Base-by-base conservation (phyloP, 2,797 vertebrate genomes). In the Hylomyscus alleni region DNA sequence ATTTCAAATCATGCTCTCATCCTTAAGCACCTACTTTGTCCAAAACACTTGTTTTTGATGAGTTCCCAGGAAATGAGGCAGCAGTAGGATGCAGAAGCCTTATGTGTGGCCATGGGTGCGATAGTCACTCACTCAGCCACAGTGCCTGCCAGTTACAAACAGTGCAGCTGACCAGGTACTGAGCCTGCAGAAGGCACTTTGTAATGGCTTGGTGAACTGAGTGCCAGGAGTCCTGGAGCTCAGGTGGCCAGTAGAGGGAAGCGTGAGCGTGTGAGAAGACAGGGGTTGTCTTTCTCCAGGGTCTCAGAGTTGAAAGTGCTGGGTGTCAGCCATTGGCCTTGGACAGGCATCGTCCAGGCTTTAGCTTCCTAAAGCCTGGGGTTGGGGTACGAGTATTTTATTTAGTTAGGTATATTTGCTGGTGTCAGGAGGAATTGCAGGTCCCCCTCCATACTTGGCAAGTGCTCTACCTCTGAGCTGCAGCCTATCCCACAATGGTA, bases 21-120 rank as follows among this genome's bases (percentile, higher is more conserved):
- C 58, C n/a, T 52, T n/a, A n/a, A 84, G 54, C 31, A 54, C 69
- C 60, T 90, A 60, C 80, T 77, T 0, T 58, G 34, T 77, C 72
- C 76, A 78, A 3, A 89, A 47, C 14, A 65, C 40, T 60, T 3
- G n/a, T 34, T 54, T 91, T 44, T 4, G n/a, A 52, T 54, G 52
- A 58, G 8, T 58, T 80, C 62, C 37, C 1, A n/a, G 65, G 40
- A 58, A 56, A 19, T 44, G 65, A 13, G 29, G 56, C 19, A 60
- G 7, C 0, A 0, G 37, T 19, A 91, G 65, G 26, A 72, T 7
- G 17, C 2, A 8, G 62, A 14, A 22, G 40, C 10, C 78, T 89
- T 40, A 9, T 0, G 0, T 19, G 14, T 37, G 81, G 24, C 73
- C 4, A 0, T 5, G 3, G 34, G 34, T 20, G 40, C 37, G 77